Conservation (phyloP, 2,113 vertebrate species). For the Corythoichthys intestinalis region DNA sequence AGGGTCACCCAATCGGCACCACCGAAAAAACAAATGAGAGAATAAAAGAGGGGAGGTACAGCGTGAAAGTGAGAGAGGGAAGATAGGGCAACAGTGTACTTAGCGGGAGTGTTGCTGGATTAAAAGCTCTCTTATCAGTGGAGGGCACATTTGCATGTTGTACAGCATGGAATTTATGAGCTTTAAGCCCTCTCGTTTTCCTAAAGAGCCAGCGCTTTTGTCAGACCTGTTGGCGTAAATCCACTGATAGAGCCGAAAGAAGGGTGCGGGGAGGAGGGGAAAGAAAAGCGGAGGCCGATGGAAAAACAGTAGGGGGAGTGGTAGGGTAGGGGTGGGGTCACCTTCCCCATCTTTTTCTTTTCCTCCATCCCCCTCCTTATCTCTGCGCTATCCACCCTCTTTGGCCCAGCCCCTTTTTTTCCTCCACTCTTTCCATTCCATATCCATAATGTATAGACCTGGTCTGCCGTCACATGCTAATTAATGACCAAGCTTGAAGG, state of each 20-base stretch:
- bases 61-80: conserved; percentile 37
- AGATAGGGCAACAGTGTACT: conserved; percentile 62
- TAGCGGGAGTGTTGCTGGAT: conserved; percentile 66
- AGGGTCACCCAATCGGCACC: conserved; percentile 25
- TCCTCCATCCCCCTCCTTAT: conserved; percentile 1
- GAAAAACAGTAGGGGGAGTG: not conserved
- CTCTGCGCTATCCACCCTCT: not conserved
- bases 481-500: conserved; percentile 36
- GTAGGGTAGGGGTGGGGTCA: conserved; percentile 13
- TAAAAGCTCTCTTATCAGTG: conserved; percentile 74
- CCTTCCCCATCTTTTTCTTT: conserved; percentile 14
- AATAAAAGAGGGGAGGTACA: conserved; percentile 32
- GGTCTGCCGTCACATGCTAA: conserved; percentile 11
- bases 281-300: not conserved
- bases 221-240: conserved; percentile 64
- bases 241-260: conserved; percentile 50
- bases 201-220: conserved; percentile 62
- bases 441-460: conserved; percentile 1
- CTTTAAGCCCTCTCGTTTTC: conserved; percentile 71
- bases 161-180: conserved; percentile 71
- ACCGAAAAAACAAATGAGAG: conserved; percentile 25
- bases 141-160: conserved; percentile 73
- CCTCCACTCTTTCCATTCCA: not conserved
- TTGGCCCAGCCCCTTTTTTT: not conserved
- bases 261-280: not conserved